A percentile compares a stretch with the other conserved stretches of the same genome.
Conservation (phyloP, 2,113 vertebrate genomes). For the Neodon shergylaensis region DNA sequence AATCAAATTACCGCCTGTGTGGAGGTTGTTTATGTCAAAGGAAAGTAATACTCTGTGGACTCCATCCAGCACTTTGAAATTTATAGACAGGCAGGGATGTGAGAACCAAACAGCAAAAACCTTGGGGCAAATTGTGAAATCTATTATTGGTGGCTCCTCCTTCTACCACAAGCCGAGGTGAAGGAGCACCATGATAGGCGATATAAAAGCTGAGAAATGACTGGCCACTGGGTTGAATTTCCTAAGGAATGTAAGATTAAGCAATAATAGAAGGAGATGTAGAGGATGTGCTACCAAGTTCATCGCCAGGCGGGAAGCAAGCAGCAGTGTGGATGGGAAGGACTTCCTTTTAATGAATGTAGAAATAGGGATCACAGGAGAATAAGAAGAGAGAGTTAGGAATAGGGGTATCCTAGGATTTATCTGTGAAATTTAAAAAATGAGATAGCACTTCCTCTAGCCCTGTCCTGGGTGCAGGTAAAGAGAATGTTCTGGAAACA, state of each 20-base stretch:
- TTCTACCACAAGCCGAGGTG: background rate
- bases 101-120: constrained; percentile 31
- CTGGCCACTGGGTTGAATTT: constrained; percentile 22
- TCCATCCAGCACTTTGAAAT: constrained; percentile 61
- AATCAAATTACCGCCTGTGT: constrained; percentile 49
- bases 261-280: background rate
- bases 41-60: constrained; percentile 51
- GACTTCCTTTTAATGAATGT: background rate
- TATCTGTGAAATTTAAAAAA: constrained; percentile 23
- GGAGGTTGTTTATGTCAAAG: constrained; percentile 51
- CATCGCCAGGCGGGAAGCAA: background rate
- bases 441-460: constrained; percentile 5
- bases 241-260: constrained; percentile 26
- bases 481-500: background rate
- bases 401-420: background rate
- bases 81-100: constrained; percentile 32
- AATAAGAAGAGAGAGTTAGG: background rate
- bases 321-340: background rate
- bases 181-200: background rate
- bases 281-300: background rate
- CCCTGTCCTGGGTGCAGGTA: background rate
- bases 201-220: background rate
- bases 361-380: background rate
- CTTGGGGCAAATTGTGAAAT: constrained; percentile 44
- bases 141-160: background rate